A percentile compares a stretch with the other conserved stretches of the same genome.
Conservation (phyloP, 2,113 vertebrate species). For the Bothrops jararaca region DNA sequence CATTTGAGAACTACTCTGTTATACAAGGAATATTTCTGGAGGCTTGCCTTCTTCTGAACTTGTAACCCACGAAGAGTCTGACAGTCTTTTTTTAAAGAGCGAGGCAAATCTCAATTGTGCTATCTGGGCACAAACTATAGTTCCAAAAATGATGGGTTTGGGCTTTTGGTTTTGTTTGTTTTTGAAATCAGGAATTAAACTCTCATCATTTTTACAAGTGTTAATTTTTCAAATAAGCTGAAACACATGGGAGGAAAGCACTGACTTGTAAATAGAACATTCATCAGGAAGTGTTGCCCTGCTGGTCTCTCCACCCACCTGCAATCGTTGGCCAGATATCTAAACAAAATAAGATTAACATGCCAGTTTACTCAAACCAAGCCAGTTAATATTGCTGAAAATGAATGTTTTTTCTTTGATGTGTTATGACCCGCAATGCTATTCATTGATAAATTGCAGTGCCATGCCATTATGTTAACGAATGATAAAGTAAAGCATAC, state of each 20-base stretch:
- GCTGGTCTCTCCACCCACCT: background rate
- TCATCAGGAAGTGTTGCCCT: slow-evolving; percentile 3
- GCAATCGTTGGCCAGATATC: slow-evolving; percentile 1
- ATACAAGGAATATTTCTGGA: background rate
- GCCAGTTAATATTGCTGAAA: slow-evolving; percentile 7
- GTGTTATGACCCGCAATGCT: background rate
- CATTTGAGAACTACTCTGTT: background rate
- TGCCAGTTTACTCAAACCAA: slow-evolving; percentile 19
- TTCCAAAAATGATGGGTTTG: slow-evolving; percentile 8
- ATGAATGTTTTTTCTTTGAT: slow-evolving; percentile 5
- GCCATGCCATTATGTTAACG: slow-evolving; percentile 29
- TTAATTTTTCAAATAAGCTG: slow-evolving; percentile 26
- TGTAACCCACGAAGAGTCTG: background rate
- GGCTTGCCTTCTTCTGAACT: background rate
- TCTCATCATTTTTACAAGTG: slow-evolving; percentile 29
- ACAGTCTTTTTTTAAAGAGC: background rate
- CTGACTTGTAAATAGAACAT: slow-evolving; percentile 11
- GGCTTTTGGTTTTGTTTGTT: background rate
- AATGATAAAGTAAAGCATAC: background rate
- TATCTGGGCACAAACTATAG: background rate
- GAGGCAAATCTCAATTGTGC: slow-evolving; percentile 23
- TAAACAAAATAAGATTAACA: background rate
- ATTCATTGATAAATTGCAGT: slow-evolving; percentile 36
- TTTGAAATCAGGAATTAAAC: background rate
- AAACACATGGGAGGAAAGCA: background rate